phyloP scores from a whole-genome alignment of 2,888 invertebrate species.

The Troglohyphantes excavatus region DNA sequence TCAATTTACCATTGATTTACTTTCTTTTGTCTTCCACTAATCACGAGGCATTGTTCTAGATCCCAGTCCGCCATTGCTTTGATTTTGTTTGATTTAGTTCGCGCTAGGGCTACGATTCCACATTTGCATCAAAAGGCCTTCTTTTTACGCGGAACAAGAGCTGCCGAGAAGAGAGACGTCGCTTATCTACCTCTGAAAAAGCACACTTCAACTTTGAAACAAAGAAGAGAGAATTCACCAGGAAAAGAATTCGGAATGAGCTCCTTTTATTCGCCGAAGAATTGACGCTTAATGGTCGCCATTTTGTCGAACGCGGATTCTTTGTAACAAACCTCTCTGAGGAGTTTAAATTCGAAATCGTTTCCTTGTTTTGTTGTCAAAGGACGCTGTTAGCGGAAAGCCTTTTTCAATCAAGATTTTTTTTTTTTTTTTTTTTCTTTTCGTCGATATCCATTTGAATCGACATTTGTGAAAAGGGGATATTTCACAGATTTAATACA shows the following conservation, averaged over 20 bases:
- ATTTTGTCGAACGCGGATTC: slow-evolving; percentile 24
- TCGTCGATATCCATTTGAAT: neutral
- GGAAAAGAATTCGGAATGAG: slow-evolving; percentile 35
- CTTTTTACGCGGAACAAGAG: slow-evolving; percentile 12
- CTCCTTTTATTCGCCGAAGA: slow-evolving; percentile 22
- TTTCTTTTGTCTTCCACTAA: neutral
- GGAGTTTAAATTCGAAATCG: slow-evolving; percentile 13
- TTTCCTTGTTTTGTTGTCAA: slow-evolving; percentile 34
- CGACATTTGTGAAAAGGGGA: no score
- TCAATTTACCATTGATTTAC: neutral
- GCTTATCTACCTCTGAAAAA: neutral
- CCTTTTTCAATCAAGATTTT: neutral
- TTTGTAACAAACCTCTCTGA: slow-evolving; percentile 14
- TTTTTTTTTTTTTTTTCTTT: slow-evolving; percentile 13
- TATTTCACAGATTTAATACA: no score
- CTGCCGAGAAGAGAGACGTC: neutral
- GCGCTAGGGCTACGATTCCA: neutral
- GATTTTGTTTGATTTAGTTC: no score
- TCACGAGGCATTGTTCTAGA: neutral
- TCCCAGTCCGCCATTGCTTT: no score
- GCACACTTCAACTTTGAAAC: neutral
- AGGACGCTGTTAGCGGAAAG: slow-evolving; percentile 49
- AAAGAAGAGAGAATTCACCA: neutral
- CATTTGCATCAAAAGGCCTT: slow-evolving; percentile 37
- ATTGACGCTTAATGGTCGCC: slow-evolving; percentile 24